Evolutionary conservation across 2,888 invertebrate species (phyloP).

Genomic region (Drosophila incognita): DNA sequence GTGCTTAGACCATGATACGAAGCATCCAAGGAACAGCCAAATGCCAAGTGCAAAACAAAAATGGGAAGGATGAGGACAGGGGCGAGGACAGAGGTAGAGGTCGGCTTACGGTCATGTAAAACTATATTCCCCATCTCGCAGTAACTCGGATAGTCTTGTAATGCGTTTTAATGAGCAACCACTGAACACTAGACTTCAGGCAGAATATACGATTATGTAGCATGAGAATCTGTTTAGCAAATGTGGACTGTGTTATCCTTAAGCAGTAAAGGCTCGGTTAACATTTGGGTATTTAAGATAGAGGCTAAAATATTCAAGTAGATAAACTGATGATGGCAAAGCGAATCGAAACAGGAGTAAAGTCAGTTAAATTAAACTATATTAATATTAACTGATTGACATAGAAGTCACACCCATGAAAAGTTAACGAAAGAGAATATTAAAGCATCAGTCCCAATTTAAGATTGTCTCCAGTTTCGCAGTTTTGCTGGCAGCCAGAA

Average conservation of each 20-base stretch:
- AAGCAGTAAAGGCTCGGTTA: background rate
- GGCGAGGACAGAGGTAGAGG: background rate
- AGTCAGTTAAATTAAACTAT: background rate
- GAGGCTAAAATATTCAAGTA: background rate
- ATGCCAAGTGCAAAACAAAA: background rate
- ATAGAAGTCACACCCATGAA: background rate
- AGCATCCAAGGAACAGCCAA: slow-evolving; percentile 11
- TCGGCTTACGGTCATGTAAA: slow-evolving; percentile 27
- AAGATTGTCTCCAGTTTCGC: background rate
- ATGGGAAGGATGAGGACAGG: background rate
- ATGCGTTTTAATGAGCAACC: slow-evolving; percentile 56
- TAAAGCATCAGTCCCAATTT: background rate
- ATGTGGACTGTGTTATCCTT: slow-evolving; percentile 13
- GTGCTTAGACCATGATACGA: slow-evolving; percentile 55
- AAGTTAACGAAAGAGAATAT: background rate
- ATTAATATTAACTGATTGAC: background rate
- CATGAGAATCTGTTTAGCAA: slow-evolving; percentile 23
- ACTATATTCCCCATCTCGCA: slow-evolving; percentile 27
- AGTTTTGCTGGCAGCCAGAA: background rate
- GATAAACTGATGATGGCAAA: too few species aligned
- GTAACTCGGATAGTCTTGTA: slow-evolving; percentile 21
- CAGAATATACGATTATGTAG: slow-evolving; percentile 25
- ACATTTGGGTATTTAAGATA: background rate
- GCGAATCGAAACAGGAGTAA: background rate
- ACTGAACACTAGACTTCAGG: slow-evolving; percentile 32